Conservation (phyloP, 1,140 invertebrate genomes). For the Monomorium pharaonis region DNA sequence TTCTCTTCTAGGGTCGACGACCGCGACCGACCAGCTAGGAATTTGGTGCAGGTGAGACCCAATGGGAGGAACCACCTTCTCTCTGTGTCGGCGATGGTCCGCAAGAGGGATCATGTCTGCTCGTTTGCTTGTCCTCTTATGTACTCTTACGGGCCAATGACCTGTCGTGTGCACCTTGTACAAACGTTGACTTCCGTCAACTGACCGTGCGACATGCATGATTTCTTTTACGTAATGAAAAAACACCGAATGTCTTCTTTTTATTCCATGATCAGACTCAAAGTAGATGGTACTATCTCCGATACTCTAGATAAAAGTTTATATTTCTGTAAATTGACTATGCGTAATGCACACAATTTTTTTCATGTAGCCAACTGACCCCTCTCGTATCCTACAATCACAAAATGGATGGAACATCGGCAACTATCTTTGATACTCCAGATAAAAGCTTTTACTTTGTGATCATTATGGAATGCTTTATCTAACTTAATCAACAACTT, state of each 20-base stretch:
- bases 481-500: background rate
- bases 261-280: background rate
- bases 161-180: slow-evolving; percentile 68
- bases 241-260: too few species aligned
- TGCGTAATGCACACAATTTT: background rate
- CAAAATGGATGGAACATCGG: background rate
- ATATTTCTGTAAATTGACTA: slow-evolving; percentile 32
- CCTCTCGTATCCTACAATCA: background rate
- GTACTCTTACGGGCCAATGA: slow-evolving; percentile 78
- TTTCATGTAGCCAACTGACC: background rate
- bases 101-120: slow-evolving; percentile 75
- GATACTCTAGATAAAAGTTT: background rate
- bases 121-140: slow-evolving; percentile 71
- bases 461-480: background rate
- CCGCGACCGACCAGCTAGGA: slow-evolving; percentile 78
- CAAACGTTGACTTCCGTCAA: slow-evolving; percentile 63
- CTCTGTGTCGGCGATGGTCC: slow-evolving; percentile 65
- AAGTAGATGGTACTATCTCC: background rate
- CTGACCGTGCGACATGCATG: slow-evolving; percentile 21
- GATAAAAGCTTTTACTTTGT: background rate
- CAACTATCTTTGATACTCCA: background rate
- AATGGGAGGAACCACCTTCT: slow-evolving; percentile 74
- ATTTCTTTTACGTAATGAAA: background rate
- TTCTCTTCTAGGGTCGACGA: slow-evolving; percentile 73
- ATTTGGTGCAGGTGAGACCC: slow-evolving; percentile 84